Evolutionary conservation across 1,140 invertebrate genomes (phyloP), one percentile per base, ranked within the genome.

Genomic region (Drosophila nebulosa): DNA sequence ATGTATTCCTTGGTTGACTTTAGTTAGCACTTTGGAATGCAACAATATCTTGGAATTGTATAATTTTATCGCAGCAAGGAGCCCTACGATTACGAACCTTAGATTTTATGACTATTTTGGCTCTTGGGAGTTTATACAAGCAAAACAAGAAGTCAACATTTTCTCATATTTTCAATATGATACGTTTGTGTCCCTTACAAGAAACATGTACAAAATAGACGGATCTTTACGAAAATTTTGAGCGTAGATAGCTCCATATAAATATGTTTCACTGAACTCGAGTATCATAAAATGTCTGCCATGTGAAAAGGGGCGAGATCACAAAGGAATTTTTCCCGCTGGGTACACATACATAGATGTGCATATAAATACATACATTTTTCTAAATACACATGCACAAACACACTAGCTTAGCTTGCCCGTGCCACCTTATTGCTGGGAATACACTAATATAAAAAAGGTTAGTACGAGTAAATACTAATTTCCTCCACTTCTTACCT

Each of bases 211-310:
- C 1, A 36, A 36, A 36, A 36, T 9, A 14, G 35, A n/a, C 35
- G n/a, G 35, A 36, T 36, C 35, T 36, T 10, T 35, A 3, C 35
- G 4, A 4, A 14, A 36, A 36, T 36, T 36, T 36, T 36, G 35
- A 36, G 12, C 4, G n/a, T 21, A 46, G 16, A 46, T 7, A 16
- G 14, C 5, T 6, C 16, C 39, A 72, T 46, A 64, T 64, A 60
- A 52, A 51, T 55, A 10, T 59, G 58, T 63, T 74, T 39, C 62
- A 50, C 42, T 63, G 27, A 74, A 68, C 46, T 55, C 32, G 46
- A 36, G 64, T 64, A 64, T 64, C 68, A 69, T 67, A 46, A 46
- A 46, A 46, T 46, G 39, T 46, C 39, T 46, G 39, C 39, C 39
- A 46, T 46, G 39, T 46, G 39, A 46, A 46, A 46, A 46, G 16